A percentile compares a stretch with the other conserved stretches of the same genome.
Conservation (phyloP, 2,113 vertebrate genomes). For the Theristicus caerulescens region DNA sequence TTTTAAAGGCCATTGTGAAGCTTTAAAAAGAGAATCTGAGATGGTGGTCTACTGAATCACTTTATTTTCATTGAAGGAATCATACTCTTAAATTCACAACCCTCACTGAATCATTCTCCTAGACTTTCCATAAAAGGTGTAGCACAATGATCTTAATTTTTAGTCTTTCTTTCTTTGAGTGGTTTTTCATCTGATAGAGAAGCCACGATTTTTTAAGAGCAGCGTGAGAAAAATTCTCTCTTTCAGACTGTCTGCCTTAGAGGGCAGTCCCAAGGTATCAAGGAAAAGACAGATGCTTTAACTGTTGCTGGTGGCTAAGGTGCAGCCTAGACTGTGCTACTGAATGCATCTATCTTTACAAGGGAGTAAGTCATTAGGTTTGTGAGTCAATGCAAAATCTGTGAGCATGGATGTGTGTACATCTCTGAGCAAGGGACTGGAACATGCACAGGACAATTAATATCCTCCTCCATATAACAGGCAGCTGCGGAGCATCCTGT, state of each 20-base stretch:
- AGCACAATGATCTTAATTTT: conserved; percentile 5
- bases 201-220: background rate
- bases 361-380: background rate
- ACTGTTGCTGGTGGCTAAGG: background rate
- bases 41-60: background rate
- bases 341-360: background rate
- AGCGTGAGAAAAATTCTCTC: background rate
- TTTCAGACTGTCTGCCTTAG: background rate
- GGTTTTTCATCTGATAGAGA: background rate
- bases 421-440: background rate
- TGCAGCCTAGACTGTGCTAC: background rate
- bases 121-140: background rate
- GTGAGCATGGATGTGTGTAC: fast-evolving
- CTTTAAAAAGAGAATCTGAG: background rate
- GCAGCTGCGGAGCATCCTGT: background rate
- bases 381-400: background rate
- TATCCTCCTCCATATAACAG: background rate
- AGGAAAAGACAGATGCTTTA: background rate
- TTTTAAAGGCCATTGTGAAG: background rate
- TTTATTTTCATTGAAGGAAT: background rate
- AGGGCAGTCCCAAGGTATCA: background rate
- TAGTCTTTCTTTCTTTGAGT: background rate
- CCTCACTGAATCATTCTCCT: background rate
- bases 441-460: background rate
- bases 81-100: background rate